Conservation (phyloP, 2,797 vertebrate species). For the Myoxocephalus aenaeus region DNA sequence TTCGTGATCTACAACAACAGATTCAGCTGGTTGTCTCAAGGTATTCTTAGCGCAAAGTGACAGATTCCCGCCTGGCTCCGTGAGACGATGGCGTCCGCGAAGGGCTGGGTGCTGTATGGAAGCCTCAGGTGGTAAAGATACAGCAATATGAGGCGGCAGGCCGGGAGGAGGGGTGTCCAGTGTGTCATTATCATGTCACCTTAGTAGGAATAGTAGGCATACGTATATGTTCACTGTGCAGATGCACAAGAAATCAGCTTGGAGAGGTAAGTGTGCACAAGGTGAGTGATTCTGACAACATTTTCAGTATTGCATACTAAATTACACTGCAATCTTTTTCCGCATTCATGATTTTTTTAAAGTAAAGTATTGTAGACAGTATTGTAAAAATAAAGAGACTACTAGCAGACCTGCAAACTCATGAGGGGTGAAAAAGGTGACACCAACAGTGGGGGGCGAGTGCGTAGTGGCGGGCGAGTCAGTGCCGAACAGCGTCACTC, state of each 20-base stretch:
- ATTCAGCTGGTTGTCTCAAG: conserved; percentile 11
- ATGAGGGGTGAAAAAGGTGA: too few relatives aligned
- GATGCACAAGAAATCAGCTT: background rate
- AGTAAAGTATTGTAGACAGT: background rate
- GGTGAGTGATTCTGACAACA: background rate
- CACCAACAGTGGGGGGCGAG: too few relatives aligned
- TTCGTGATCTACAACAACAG: background rate
- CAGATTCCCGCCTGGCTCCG: background rate
- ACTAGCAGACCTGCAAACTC: too few relatives aligned
- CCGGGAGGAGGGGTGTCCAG: background rate
- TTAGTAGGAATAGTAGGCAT: background rate
- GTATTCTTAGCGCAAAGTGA: conserved; percentile 11
- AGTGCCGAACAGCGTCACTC: too few relatives aligned
- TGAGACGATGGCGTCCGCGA: background rate
- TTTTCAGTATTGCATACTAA: background rate
- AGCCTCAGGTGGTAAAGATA: conserved; percentile 16
- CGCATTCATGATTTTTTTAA: background rate
- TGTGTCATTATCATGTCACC: background rate
- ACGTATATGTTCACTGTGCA: background rate
- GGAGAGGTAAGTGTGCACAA: background rate
- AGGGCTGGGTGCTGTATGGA: background rate
- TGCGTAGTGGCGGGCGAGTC: too few relatives aligned
- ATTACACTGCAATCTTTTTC: background rate
- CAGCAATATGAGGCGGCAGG: background rate
- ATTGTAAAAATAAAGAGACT: background rate